Evolutionary conservation across 2,113 vertebrate genomes (phyloP).

Genomic region (Mionectes macconnelli): DNA sequence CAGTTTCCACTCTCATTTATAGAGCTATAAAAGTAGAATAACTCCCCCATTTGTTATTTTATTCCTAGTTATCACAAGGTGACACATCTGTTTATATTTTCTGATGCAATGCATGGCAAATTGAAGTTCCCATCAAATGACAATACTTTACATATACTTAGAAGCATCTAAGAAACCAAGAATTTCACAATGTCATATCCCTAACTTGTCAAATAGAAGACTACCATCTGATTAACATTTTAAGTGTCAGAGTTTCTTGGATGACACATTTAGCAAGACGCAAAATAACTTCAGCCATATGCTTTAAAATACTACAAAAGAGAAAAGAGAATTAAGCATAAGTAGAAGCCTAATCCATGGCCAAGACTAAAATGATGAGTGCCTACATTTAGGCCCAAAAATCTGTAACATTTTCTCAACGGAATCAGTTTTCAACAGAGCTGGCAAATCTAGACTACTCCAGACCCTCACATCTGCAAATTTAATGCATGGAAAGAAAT

Average conservation of each 20-base stretch:
- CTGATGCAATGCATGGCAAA: not conserved
- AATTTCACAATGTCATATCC: not conserved
- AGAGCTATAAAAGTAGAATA: not conserved
- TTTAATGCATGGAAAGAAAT: not conserved
- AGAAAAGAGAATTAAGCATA: not conserved
- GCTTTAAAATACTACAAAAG: not conserved
- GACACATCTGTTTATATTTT: conserved; percentile 27
- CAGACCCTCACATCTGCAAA: not conserved
- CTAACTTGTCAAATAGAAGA: conserved; percentile 6
- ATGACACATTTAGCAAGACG: not conserved
- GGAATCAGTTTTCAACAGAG: not conserved
- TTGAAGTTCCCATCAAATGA: conserved; percentile 3
- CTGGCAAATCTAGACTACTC: not conserved
- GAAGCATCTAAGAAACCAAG: not conserved
- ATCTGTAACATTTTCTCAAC: not conserved
- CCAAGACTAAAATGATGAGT: not conserved
- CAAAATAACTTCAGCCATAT: conserved; percentile 24
- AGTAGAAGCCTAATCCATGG: not conserved
- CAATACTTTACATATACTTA: conserved; percentile 16
- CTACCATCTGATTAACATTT: conserved; percentile 34
- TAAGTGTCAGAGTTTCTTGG: conserved; percentile 10
- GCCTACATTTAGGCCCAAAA: not conserved
- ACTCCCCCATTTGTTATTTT: not conserved
- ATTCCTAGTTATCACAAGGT: not conserved
- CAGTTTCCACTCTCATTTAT: not conserved